These are phyloP conservation scores for Allacma fusca DNA, from an alignment of 2,888 invertebrate genomes.

Conservation along the genomic window DNA sequence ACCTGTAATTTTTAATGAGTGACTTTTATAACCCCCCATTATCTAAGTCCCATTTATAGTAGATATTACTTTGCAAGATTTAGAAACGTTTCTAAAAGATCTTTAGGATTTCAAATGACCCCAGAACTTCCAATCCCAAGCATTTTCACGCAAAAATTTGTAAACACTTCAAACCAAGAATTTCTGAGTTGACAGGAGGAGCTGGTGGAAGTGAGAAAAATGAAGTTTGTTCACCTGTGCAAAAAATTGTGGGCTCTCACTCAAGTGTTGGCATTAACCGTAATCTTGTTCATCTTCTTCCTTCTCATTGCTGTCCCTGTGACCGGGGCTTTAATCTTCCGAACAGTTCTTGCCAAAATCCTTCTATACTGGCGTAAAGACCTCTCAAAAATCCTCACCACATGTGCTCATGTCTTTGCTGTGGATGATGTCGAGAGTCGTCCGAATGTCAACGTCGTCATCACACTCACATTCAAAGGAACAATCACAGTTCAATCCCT, in stretches of 20 bases:
- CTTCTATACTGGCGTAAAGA: neutral
- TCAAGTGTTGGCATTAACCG: neutral
- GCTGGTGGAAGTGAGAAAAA: too few relatives aligned
- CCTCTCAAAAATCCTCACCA: slow-evolving; percentile 32
- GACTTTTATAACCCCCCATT: too few relatives aligned
- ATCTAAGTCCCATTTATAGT: too few relatives aligned
- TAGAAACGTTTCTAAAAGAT: too few relatives aligned
- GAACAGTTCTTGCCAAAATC: neutral
- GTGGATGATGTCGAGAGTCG: slow-evolving; percentile 10
- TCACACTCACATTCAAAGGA: neutral
- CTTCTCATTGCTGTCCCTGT: slow-evolving; percentile 5
- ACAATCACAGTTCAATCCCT: neutral
- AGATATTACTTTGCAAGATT: too few relatives aligned
- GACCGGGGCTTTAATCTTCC: neutral
- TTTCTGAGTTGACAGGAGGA: too few relatives aligned
- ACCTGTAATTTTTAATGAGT: too few relatives aligned
- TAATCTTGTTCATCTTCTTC: neutral
- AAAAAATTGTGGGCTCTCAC: neutral
- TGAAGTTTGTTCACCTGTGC: slow-evolving; percentile 37
- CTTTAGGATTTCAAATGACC: too few relatives aligned
- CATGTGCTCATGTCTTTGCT: slow-evolving; percentile 35
- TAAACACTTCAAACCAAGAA: too few relatives aligned
- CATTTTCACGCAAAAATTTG: too few relatives aligned
- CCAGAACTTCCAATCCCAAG: too few relatives aligned
- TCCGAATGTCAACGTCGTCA: slow-evolving; percentile 25